Percentiles rank a stretch among this genome's conserved stretches.
Conservation (phyloP, 64 coral and sea anemone genomes). For the Actinia tenebrosa region DNA sequence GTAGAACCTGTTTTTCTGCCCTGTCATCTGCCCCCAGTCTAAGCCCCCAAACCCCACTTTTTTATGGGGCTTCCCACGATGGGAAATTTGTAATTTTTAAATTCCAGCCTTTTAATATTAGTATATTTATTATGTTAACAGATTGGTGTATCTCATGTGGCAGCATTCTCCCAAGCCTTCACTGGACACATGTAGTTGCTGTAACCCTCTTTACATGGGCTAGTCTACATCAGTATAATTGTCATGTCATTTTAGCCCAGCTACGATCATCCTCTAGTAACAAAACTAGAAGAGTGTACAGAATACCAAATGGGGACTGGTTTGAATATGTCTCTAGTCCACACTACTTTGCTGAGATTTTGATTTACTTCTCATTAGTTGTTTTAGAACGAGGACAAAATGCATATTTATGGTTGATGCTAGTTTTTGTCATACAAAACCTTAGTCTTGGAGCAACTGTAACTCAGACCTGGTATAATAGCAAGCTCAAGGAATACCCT, state of each 20-base stretch:
- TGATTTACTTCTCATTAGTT: slow-evolving; percentile 90
- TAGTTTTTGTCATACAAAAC: slow-evolving; percentile 78
- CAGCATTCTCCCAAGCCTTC: background rate
- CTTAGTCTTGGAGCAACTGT: slow-evolving; percentile 66
- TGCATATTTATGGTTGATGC: slow-evolving; percentile 57
- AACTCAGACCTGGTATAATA: slow-evolving; percentile 83
- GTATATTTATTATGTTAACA: background rate
- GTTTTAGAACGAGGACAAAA: slow-evolving; percentile 64
- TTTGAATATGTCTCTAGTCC: slow-evolving; percentile 86
- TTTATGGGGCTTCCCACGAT: no score
- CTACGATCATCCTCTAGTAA: slow-evolving; percentile 30
- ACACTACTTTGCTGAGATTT: slow-evolving; percentile 96
- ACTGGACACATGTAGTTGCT: slow-evolving; percentile 50
- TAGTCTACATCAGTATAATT: slow-evolving; percentile 76
- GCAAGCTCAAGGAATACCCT: slow-evolving; percentile 90
- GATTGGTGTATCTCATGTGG: background rate
- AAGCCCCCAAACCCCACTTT: no score
- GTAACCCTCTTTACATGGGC: slow-evolving; percentile 74
- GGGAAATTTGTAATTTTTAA: no score
- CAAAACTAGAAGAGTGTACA: slow-evolving; percentile 50
- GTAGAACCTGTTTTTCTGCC: no score
- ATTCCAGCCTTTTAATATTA: no score
- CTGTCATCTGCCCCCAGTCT: no score
- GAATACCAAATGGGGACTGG: slow-evolving; percentile 92
- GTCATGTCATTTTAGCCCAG: slow-evolving; percentile 79